Evolutionary conservation across 1,140 invertebrate genomes (phyloP).

Genomic region (Matsumurasca onukii): DNA sequence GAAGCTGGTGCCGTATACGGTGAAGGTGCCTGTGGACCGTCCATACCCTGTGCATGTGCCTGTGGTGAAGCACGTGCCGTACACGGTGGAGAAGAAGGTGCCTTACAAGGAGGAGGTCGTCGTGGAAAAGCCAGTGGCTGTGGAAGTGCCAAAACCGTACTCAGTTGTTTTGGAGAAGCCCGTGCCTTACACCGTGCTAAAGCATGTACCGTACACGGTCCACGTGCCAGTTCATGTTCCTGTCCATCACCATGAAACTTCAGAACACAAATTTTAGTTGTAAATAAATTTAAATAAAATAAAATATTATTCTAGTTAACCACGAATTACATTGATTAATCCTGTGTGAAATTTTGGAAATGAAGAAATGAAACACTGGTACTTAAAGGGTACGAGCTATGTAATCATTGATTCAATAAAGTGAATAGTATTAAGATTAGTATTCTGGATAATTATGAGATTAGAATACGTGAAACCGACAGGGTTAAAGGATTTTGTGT

Average conservation of each 20-base stretch:
- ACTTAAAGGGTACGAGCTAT: too few species aligned
- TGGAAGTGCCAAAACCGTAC: constrained; percentile 40
- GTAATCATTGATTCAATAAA: too few species aligned
- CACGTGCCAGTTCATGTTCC: constrained; percentile 55
- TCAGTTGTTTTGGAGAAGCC: constrained; percentile 40
- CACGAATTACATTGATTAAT: too few species aligned
- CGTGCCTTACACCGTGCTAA: constrained; percentile 52
- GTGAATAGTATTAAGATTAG: too few species aligned
- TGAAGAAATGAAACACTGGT: too few species aligned
- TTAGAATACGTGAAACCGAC: too few species aligned
- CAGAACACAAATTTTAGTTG: too few species aligned
- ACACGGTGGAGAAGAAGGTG: constrained; percentile 45
- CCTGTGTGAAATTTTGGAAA: too few species aligned
- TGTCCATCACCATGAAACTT: not conserved
- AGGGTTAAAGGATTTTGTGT: too few species aligned
- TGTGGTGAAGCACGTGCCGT: constrained; percentile 66
- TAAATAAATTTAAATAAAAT: too few species aligned
- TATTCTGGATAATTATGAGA: too few species aligned
- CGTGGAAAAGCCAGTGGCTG: constrained; percentile 46
- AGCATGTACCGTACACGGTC: constrained; percentile 65
- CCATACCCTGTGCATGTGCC: constrained; percentile 45
- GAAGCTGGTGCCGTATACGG: constrained; percentile 56
- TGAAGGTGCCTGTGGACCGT: constrained; percentile 56
- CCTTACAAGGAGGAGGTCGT: constrained; percentile 58
- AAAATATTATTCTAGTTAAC: too few species aligned